phyloP scores from a whole-genome alignment of 2,797 vertebrate species.

The Choloepus didactylus region DNA sequence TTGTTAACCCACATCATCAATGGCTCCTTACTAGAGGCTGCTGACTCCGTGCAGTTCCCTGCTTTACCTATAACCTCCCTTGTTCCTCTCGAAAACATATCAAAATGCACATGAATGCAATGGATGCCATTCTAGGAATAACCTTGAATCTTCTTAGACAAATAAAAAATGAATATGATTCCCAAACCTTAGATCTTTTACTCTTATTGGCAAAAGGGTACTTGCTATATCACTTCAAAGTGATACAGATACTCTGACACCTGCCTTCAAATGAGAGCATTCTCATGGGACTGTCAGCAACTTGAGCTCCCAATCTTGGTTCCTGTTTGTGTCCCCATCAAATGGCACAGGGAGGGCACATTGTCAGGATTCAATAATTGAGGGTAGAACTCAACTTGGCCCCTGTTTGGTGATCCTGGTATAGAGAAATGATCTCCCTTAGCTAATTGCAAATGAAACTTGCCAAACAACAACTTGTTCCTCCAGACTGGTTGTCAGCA shows the following conservation, averaged over 20 bases:
- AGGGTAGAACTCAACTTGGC: neutral
- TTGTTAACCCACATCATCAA: no score
- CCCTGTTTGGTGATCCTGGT: neutral
- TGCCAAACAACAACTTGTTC: conserved; percentile 67
- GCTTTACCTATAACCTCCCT: neutral
- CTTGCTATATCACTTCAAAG: neutral
- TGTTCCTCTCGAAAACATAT: neutral
- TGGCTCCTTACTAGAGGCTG: neutral
- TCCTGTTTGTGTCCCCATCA: neutral
- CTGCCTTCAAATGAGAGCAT: neutral
- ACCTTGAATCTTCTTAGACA: neutral
- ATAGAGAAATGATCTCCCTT: conserved; percentile 44
- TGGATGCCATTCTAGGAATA: neutral
- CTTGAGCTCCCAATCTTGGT: neutral
- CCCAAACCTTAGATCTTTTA: neutral
- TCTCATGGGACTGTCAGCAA: neutral
- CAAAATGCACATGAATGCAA: neutral
- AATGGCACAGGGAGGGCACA: neutral
- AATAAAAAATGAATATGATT: neutral
- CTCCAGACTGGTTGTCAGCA: conserved; percentile 78
- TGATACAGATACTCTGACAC: neutral
- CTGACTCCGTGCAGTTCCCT: neutral
- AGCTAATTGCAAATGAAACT: conserved; percentile 65
- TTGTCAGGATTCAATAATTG: conserved; percentile 30
- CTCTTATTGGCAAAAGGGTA: neutral